These are phyloP conservation scores for Anagrus nilaparvatae DNA, from an alignment of 1,140 invertebrate species.

Conservation along the genomic window DNA sequence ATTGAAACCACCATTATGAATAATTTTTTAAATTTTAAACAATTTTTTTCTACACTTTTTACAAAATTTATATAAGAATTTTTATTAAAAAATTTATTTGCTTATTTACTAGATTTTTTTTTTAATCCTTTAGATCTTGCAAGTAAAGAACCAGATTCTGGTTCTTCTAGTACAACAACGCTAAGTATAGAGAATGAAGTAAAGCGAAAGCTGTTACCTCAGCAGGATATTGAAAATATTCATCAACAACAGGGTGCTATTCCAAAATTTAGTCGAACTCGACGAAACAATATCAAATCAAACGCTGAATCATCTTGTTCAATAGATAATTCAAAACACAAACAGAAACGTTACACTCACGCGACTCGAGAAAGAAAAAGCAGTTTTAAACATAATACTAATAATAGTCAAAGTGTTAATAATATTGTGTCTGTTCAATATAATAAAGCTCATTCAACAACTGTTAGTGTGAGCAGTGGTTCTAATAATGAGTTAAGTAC, in stretches of 20 bases:
- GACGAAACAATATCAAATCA: no score
- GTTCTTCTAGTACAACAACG: constrained; percentile 45
- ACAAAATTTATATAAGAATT: background rate
- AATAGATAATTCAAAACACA: constrained; percentile 3
- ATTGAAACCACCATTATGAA: no score
- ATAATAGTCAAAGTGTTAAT: no score
- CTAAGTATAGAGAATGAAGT: constrained; percentile 46
- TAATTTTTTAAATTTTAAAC: no score
- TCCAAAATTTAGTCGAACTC: constrained; percentile 50
- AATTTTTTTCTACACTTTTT: background rate
- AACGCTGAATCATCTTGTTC: no score
- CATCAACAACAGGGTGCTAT: constrained; percentile 58
- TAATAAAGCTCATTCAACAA: no score
- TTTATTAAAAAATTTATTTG: background rate
- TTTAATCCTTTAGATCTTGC: constrained; percentile 38
- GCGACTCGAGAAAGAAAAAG: constrained; percentile 11
- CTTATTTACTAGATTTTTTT: no score
- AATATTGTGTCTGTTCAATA: no score
- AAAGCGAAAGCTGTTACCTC: constrained; percentile 34
- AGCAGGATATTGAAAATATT: constrained; percentile 26
- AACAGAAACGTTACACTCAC: no score
- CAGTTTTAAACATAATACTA: no score
- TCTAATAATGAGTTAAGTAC: constrained; percentile 54
- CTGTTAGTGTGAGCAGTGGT: constrained; percentile 38
- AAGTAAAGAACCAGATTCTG: constrained; percentile 41